Evolutionary conservation across 2,113 vertebrate species (phyloP).

Genomic region (Formicarius rufipectus): DNA sequence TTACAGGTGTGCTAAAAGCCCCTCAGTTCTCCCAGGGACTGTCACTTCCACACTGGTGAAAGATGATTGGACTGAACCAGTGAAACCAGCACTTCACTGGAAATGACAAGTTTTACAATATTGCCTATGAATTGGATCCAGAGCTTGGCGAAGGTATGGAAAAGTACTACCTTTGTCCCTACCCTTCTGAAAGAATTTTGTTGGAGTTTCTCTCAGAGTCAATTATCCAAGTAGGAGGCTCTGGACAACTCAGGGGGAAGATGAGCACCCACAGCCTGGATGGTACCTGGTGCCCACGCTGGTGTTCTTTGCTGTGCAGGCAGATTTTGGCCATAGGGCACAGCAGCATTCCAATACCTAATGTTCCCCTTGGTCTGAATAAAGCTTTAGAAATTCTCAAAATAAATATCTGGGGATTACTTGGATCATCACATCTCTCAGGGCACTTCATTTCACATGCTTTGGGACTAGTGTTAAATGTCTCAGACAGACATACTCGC

Average conservation of each 20-base stretch:
- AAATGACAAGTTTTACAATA: background rate
- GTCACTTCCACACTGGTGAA: background rate
- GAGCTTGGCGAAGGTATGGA: background rate
- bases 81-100: background rate
- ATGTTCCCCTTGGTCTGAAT: background rate
- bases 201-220: background rate
- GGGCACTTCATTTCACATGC: background rate
- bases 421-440: background rate
- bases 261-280: background rate
- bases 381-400: background rate
- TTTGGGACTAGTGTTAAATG: background rate
- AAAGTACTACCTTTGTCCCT: background rate
- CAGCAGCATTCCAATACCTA: background rate
- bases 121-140: background rate
- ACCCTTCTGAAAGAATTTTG: background rate
- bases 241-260: background rate
- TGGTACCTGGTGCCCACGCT: background rate
- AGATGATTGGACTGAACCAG: background rate
- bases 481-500: background rate
- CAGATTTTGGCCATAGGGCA: background rate
- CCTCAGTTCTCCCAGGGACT: rapidly evolving
- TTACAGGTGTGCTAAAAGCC: background rate
- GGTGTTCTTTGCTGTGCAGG: background rate
- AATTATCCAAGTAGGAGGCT: rapidly evolving
- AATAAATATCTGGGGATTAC: background rate